Evolutionary conservation across 2,797 vertebrate genomes (phyloP).

Genomic region (Vespertilio murinus): DNA sequence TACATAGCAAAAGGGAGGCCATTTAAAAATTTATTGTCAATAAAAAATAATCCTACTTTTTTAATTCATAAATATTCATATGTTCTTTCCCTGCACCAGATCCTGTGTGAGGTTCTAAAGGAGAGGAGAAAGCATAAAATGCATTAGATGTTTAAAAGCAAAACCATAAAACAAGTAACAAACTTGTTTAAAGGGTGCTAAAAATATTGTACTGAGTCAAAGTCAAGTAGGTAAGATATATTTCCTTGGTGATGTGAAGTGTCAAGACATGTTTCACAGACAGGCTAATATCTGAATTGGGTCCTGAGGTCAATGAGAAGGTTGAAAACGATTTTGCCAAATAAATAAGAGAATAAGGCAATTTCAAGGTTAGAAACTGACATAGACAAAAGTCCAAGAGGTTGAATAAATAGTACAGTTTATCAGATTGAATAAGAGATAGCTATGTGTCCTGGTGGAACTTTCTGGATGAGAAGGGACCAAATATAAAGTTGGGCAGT

Average conservation of each 20-base stretch:
- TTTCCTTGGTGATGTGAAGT: neutral
- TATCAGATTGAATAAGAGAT: neutral
- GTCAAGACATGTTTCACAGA: neutral
- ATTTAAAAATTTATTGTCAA: neutral
- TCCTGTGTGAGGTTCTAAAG: neutral
- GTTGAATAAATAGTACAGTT: neutral
- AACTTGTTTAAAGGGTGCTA: neutral
- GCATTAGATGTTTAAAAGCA: neutral
- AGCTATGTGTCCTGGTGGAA: neutral
- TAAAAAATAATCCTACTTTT: constrained; percentile 27
- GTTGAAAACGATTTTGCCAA: neutral
- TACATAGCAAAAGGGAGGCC: neutral
- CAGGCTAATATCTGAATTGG: neutral
- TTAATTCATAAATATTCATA: constrained; percentile 4
- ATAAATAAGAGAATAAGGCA: neutral
- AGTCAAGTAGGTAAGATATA: neutral
- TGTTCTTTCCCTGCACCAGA: neutral
- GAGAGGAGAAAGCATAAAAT: neutral
- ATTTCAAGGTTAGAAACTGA: neutral
- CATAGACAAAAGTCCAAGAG: neutral
- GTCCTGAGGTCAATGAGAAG: neutral
- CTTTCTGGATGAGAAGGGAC: neutral
- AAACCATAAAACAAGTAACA: neutral
- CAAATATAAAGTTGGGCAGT: neutral
- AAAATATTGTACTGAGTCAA: neutral